phyloP scores from a whole-genome alignment of 2,888 invertebrate genomes.

The Lissonota sp. region DNA sequence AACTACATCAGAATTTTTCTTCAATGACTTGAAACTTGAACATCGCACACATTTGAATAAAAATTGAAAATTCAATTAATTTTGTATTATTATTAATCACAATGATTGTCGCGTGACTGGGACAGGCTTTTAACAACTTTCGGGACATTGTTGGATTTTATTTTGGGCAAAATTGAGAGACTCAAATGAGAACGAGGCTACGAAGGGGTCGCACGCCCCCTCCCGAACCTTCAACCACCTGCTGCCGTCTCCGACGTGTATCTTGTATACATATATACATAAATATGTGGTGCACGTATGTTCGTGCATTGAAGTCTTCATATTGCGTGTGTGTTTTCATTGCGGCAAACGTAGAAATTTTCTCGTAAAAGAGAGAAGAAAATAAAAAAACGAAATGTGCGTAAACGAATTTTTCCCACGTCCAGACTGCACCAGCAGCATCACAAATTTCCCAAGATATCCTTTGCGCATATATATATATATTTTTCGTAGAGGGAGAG shows the following conservation, averaged over 20 bases:
- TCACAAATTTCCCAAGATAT: constrained; percentile 28
- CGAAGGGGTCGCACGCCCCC: constrained; percentile 73
- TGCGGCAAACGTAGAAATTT: constrained; percentile 44
- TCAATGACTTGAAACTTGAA: no score
- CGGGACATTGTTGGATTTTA: no score
- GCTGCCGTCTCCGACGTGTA: constrained; percentile 72
- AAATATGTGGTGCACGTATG: constrained; percentile 35
- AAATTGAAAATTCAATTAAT: no score
- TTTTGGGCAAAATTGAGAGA: neutral
- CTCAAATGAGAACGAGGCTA: constrained; percentile 46
- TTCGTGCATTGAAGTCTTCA: constrained; percentile 63
- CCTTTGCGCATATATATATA: constrained; percentile 2
- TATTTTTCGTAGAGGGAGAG: constrained; percentile 25
- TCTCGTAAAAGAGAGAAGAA: no score
- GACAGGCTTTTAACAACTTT: no score
- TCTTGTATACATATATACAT: constrained; percentile 17
- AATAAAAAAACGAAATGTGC: constrained; percentile 36
- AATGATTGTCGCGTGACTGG: no score
- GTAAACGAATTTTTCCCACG: constrained; percentile 42
- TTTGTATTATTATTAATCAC: no score
- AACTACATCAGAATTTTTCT: no score
- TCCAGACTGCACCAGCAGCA: constrained; percentile 12
- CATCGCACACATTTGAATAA: no score
- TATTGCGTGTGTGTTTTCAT: constrained; percentile 60
- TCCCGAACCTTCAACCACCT: constrained; percentile 81